These are phyloP conservation scores for Eulemur rufifrons DNA, from an alignment of 2,113 vertebrate species.

Conservation along the genomic window DNA sequence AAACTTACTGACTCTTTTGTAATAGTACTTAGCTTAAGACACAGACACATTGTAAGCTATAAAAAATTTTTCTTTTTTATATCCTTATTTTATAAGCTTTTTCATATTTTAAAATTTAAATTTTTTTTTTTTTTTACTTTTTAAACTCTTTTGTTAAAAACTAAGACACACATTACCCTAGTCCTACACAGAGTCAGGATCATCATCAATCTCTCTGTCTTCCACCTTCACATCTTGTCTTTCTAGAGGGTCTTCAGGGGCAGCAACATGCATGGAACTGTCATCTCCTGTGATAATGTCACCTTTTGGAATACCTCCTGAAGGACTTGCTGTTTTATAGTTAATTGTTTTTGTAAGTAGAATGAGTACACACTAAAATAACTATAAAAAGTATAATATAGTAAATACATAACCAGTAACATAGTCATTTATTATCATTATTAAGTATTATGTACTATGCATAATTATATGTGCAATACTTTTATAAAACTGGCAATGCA, in stretches of 20 bases:
- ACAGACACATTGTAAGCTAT: not conserved
- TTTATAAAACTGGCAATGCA: not conserved
- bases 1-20: not conserved
- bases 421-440: not conserved
- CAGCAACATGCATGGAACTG: not conserved
- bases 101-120: not conserved
- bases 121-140: not conserved
- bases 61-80: not conserved
- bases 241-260: not conserved
- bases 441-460: not conserved
- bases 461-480: not conserved
- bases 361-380: not conserved
- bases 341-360: not conserved
- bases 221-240: not conserved
- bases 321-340: not conserved
- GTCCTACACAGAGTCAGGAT: not conserved
- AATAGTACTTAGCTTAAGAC: too few relatives aligned
- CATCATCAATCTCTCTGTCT: not conserved
- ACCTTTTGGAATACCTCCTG: not conserved
- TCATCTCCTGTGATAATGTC: not conserved
- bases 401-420: not conserved
- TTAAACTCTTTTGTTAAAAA: not conserved
- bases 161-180: not conserved
- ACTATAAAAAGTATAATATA: not conserved
- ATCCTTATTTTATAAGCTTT: not conserved